These are phyloP conservation scores for Vanessa tameamea DNA, from an alignment of 1,140 invertebrate species.

Conservation along the genomic window DNA sequence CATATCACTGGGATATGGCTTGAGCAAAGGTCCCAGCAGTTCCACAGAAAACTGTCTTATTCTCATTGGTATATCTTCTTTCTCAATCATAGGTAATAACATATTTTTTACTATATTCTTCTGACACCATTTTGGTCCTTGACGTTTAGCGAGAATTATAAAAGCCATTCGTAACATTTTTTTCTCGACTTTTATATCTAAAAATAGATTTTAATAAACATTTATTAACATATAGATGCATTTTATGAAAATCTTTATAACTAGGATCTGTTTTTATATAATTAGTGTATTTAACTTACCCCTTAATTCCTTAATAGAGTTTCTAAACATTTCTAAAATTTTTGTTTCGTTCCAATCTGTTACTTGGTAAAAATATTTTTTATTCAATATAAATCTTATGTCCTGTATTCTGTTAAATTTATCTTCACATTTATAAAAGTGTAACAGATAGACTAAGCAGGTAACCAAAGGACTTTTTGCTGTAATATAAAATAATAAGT, in stretches of 20 bases:
- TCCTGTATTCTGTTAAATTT: conserved; percentile 63
- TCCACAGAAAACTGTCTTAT: conserved; percentile 61
- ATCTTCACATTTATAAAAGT: conserved; percentile 73
- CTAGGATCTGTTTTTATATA: too few relatives aligned
- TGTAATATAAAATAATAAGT: conserved; percentile 38
- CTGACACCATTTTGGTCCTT: conserved; percentile 69
- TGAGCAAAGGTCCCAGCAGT: conserved; percentile 67
- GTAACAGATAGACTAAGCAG: conserved; percentile 70
- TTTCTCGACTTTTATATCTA: conserved; percentile 60
- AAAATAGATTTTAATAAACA: conserved; percentile 33
- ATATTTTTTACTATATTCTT: conserved; percentile 70
- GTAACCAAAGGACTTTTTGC: conserved; percentile 71
- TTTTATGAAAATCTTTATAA: background rate
- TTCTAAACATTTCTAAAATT: conserved; percentile 70
- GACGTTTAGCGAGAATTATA: conserved; percentile 70
- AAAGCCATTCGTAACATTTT: conserved; percentile 66
- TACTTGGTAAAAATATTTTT: conserved; percentile 69
- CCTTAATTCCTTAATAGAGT: conserved; percentile 55
- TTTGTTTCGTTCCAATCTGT: conserved; percentile 69
- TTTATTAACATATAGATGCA: background rate
- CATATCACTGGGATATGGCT: conserved; percentile 69
- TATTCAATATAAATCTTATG: conserved; percentile 61
- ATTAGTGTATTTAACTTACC: conserved; percentile 41
- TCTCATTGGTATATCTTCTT: conserved; percentile 39
- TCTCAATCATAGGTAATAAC: conserved; percentile 65